A percentile compares a stretch with the other conserved stretches of the same genome.
Conservation (phyloP, 2,113 vertebrate genomes). For the Ammodytes dubius region DNA sequence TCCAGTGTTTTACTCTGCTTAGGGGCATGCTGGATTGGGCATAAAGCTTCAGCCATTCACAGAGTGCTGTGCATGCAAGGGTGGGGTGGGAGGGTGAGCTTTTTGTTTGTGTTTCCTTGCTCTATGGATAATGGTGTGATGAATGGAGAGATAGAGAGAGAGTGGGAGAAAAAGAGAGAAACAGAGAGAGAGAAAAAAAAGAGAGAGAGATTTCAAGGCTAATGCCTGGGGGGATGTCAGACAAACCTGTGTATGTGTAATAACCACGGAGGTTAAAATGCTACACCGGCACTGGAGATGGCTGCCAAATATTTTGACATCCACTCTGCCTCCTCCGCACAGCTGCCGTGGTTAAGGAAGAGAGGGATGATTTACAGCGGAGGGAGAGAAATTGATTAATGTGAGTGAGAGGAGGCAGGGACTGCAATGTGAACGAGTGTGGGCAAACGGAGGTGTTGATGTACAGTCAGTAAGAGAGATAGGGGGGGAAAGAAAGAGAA, state of each 20-base stretch:
- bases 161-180: conserved; percentile 42
- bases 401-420: conserved; percentile 68
- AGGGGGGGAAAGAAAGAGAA: conserved; percentile 58
- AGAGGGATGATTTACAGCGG: conserved; percentile 69
- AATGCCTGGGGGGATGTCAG: conserved; percentile 82
- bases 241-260: conserved; percentile 83
- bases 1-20: conserved; percentile 39
- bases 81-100: conserved; percentile 37
- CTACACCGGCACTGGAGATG: conserved; percentile 77
- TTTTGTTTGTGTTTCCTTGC: conserved; percentile 76
- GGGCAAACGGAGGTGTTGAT: conserved; percentile 73
- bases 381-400: conserved; percentile 75
- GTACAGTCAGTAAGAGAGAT: conserved; percentile 69
- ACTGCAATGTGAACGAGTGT: conserved; percentile 73
- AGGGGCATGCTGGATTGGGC: conserved; percentile 54
- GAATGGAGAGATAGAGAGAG: conserved; percentile 62
- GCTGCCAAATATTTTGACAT: conserved; percentile 85
- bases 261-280: conserved; percentile 83
- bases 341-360: conserved; percentile 74
- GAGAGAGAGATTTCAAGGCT: conserved; percentile 77
- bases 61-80: conserved; percentile 41
- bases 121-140: conserved; percentile 79
- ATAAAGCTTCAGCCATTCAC: conserved; percentile 64
- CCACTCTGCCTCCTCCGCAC: conserved; percentile 79
- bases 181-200: conserved; percentile 48